Evolutionary conservation across 2,888 invertebrate species (phyloP).

Genomic region (Nephrotoma appendiculata): DNA sequence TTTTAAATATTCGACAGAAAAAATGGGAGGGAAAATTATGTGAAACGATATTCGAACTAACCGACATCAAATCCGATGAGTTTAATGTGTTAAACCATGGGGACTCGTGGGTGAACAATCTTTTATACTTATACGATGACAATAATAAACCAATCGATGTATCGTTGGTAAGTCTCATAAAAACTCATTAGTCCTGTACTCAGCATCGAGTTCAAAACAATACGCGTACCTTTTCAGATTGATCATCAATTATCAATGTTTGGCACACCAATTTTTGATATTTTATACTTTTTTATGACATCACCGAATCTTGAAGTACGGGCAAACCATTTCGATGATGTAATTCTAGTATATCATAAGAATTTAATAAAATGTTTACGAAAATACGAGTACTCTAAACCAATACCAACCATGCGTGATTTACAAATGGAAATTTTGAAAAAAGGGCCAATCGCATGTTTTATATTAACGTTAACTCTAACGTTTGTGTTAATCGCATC

Average conservation of each 20-base stretch:
- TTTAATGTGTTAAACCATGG: not conserved
- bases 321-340: not conserved
- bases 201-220: not conserved
- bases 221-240: not conserved
- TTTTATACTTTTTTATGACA: not conserved
- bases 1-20: not conserved
- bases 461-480: not conserved
- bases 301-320: not conserved
- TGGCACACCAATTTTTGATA: not conserved
- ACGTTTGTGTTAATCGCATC: not conserved
- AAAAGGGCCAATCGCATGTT: not conserved
- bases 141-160: not conserved
- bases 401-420: not conserved
- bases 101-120: not conserved
- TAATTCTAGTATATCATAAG: not conserved
- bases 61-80: not conserved
- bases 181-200: not conserved
- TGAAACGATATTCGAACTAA: not conserved
- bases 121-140: not conserved
- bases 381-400: not conserved
- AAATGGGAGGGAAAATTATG: not conserved
- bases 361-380: not conserved
- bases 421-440: not conserved
- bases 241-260: not conserved
- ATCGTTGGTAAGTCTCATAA: not conserved